Percentiles rank a stretch among this genome's conserved stretches.
phyloP scores from a whole-genome alignment of 1,140 invertebrate species.

The Andrena cerasifolii region DNA sequence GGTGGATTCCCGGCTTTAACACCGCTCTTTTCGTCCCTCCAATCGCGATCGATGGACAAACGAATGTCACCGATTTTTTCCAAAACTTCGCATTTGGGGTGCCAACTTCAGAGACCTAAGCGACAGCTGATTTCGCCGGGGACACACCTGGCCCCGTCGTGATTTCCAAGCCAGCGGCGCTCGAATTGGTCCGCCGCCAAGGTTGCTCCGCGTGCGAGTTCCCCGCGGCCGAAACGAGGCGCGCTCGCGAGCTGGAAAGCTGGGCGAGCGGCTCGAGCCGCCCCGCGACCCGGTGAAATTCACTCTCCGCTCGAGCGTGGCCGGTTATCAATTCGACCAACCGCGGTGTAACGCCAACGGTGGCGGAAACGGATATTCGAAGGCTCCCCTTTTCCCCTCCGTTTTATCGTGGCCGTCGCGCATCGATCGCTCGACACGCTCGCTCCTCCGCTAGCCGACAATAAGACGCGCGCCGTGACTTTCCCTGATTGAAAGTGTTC shows the following conservation, averaged over 20 bases:
- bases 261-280: too few species aligned
- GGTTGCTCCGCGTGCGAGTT: constrained; percentile 48
- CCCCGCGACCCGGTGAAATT: too few species aligned
- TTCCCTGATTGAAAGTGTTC: constrained; percentile 64
- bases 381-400: too few species aligned
- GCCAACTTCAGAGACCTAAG: too few species aligned
- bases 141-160: constrained; percentile 46
- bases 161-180: constrained; percentile 37
- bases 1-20: too few species aligned
- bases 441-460: not conserved
- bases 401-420: not conserved
- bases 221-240: constrained; percentile 39
- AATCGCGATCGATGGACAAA: constrained; percentile 37
- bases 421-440: not conserved
- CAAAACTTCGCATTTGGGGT: too few species aligned
- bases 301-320: constrained; percentile 17
- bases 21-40: not conserved
- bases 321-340: constrained; percentile 50
- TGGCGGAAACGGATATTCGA: constrained; percentile 6
- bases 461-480: constrained; percentile 45
- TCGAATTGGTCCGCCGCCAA: constrained; percentile 64
- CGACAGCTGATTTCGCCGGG: constrained; percentile 54
- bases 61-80: too few species aligned
- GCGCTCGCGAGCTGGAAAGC: constrained; percentile 66
- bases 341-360: not conserved